These are phyloP conservation scores for Athripsodes cinereus DNA, from an alignment of 2,888 invertebrate genomes.

Conservation along the genomic window DNA sequence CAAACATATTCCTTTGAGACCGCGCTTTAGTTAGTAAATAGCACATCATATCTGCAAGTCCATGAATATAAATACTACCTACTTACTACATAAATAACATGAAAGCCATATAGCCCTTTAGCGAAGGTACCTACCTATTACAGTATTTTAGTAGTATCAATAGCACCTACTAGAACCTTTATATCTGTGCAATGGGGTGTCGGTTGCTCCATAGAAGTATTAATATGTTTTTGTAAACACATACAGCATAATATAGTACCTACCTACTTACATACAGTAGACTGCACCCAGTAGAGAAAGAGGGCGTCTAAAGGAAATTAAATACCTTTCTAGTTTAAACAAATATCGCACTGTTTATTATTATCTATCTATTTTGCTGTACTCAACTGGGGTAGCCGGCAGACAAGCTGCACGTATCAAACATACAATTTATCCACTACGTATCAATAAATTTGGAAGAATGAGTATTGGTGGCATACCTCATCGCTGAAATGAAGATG, in stretches of 20 bases:
- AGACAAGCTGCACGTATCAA: no score
- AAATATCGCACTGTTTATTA: conserved; percentile 14
- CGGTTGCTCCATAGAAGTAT: no score
- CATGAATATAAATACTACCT: background rate
- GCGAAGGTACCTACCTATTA: no score
- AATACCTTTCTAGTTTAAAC: conserved; percentile 22
- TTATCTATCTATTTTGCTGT: no score
- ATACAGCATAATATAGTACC: background rate
- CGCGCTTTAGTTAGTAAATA: background rate
- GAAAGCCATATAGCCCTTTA: conserved; percentile 20
- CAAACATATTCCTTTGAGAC: background rate
- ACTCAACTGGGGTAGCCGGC: no score
- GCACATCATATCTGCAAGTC: background rate
- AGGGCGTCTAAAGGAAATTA: conserved; percentile 19
- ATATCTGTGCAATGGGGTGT: conserved; percentile 15
- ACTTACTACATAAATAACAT: conserved; percentile 7
- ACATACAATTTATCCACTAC: no score
- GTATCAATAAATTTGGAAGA: no score
- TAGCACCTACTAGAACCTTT: no score
- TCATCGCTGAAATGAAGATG: no score
- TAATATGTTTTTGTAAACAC: conserved; percentile 23
- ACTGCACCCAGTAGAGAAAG: conserved; percentile 3
- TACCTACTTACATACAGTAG: no score
- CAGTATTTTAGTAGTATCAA: no score
- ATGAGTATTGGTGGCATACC: no score